Evolutionary conservation across 2,888 invertebrate species (phyloP).

Genomic region (Mantis religiosa): DNA sequence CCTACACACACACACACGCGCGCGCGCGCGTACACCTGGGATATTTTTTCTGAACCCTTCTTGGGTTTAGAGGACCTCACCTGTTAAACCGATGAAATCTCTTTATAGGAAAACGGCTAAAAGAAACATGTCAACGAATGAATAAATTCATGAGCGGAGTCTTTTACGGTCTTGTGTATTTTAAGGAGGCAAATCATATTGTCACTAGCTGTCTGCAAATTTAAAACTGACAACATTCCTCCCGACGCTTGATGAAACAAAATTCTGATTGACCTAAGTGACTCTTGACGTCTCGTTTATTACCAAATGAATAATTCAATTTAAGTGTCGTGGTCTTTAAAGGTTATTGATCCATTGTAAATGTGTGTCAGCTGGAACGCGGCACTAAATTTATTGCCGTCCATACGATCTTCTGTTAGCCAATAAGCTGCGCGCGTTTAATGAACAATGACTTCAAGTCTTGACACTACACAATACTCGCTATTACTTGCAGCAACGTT

Average conservation of each 20-base stretch:
- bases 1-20: too few species aligned
- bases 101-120: too few species aligned
- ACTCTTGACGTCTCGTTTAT: background rate
- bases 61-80: too few species aligned
- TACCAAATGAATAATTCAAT: background rate
- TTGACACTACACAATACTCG: background rate
- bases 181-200: too few species aligned
- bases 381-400: background rate
- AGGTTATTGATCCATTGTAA: background rate
- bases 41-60: too few species aligned
- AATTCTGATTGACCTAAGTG: background rate
- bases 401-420: background rate
- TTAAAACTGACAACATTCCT: too few species aligned
- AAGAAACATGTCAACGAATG: too few species aligned
- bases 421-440: background rate
- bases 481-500: background rate
- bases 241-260: too few species aligned
- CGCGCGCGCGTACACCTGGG: too few species aligned
- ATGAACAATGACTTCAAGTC: background rate
- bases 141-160: too few species aligned
- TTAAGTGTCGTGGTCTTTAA: background rate
- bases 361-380: background rate
- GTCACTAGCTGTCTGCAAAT: background rate
- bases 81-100: too few species aligned
- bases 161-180: too few species aligned